Percentiles rank a stretch among this genome's conserved stretches.
These are phyloP conservation scores for Canis aureus DNA, from an alignment of 2,113 vertebrate species.

Conservation along the genomic window DNA sequence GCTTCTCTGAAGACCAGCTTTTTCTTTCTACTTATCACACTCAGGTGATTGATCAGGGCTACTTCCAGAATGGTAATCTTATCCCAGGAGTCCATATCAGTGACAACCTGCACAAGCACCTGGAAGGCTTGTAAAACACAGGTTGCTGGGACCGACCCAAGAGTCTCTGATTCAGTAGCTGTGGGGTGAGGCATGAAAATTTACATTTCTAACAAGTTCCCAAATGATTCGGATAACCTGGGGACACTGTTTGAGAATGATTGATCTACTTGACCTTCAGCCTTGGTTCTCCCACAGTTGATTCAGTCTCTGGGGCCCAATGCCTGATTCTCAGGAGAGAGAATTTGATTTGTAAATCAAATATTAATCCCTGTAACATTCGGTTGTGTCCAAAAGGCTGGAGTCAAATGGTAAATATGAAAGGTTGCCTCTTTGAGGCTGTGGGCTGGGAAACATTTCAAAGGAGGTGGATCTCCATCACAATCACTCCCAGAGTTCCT, in stretches of 20 bases:
- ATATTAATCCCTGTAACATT: neutral
- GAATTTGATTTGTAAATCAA: neutral
- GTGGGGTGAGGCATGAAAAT: neutral
- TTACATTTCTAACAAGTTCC: slow-evolving; percentile 13
- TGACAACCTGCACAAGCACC: neutral
- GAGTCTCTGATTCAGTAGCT: neutral
- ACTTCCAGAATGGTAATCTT: neutral
- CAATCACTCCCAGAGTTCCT: neutral
- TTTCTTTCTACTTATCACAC: neutral
- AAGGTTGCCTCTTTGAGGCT: neutral
- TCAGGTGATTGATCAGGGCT: neutral
- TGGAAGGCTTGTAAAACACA: neutral
- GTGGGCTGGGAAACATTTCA: slow-evolving; percentile 10
- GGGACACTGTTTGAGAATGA: neutral
- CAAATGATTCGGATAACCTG: neutral
- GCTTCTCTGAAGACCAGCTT: neutral
- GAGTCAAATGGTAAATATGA: neutral
- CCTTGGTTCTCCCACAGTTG: neutral
- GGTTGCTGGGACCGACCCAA: neutral
- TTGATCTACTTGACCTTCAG: neutral
- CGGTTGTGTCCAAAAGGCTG: neutral
- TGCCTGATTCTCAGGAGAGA: slow-evolving; percentile 19
- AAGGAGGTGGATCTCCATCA: slow-evolving; percentile 7
- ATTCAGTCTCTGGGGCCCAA: neutral
- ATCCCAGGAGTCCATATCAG: neutral